phyloP scores from a whole-genome alignment of 35 echinoderm and acorn worm genomes.

The Stichopus chloronotus region DNA sequence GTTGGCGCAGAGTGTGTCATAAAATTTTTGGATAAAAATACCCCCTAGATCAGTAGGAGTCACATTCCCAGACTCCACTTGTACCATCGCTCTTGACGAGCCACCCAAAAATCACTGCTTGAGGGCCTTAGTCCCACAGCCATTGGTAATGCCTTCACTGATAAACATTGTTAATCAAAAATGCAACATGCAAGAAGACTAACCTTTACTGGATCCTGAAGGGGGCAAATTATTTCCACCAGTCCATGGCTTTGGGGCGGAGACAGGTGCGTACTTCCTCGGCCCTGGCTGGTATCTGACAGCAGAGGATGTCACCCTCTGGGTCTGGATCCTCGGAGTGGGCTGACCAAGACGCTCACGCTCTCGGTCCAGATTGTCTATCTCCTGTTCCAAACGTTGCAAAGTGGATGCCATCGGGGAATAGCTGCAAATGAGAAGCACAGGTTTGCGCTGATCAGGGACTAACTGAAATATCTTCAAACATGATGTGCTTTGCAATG shows the following conservation, averaged over 20 bases:
- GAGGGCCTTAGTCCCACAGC: too few species aligned
- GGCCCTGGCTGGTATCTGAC: slow-evolving; percentile 6
- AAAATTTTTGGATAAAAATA: too few species aligned
- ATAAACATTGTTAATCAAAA: too few species aligned
- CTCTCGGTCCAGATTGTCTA: slow-evolving; percentile 42
- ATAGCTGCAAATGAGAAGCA: not conserved
- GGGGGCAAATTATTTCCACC: slow-evolving; percentile 45
- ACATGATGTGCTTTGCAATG: not conserved
- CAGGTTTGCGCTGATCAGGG: too few species aligned
- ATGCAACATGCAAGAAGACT: not conserved
- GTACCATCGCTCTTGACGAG: too few species aligned
- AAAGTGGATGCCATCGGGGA: slow-evolving; percentile 2
- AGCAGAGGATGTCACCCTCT: slow-evolving; percentile 13
- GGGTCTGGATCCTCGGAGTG: not conserved
- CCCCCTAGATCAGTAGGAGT: too few species aligned
- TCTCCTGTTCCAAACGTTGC: slow-evolving; percentile 40
- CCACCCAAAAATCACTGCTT: too few species aligned
- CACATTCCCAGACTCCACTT: too few species aligned
- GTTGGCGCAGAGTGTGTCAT: too few species aligned
- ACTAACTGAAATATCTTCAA: not conserved
- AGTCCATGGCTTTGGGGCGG: slow-evolving; percentile 34
- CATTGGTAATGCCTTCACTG: too few species aligned
- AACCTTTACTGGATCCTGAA: slow-evolving; percentile 40
- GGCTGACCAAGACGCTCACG: slow-evolving; percentile 25
- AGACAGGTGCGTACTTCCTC: slow-evolving; percentile 44